These are phyloP conservation scores for Protobothrops mucrosquamatus DNA, from an alignment of 2,113 vertebrate genomes.

Conservation along the genomic window DNA sequence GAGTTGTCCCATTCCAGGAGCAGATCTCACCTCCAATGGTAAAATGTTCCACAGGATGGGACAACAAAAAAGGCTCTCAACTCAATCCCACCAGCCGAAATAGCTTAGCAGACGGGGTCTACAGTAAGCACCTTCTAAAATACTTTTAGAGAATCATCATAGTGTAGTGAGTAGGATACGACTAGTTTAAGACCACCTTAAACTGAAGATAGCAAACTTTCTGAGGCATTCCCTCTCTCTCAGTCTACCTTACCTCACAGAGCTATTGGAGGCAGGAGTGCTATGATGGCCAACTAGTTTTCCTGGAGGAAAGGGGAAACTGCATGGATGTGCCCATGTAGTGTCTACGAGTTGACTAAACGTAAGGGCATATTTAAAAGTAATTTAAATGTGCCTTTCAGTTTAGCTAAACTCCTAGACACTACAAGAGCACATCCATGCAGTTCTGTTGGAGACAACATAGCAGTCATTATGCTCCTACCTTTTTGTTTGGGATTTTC, in stretches of 20 bases:
- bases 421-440: neutral
- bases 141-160: neutral
- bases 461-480: neutral
- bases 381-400: neutral
- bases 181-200: neutral
- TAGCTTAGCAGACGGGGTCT: too few species aligned
- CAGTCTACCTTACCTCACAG: neutral
- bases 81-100: neutral
- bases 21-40: neutral
- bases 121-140: neutral
- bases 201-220: neutral
- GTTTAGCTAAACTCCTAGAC: neutral
- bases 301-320: neutral
- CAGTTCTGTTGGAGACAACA: neutral
- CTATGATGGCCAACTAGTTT: neutral
- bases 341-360: too few species aligned
- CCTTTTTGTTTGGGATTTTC: neutral
- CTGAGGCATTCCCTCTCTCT: neutral
- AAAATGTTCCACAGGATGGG: neutral
- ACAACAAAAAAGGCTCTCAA: neutral
- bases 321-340: neutral
- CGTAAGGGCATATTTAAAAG: neutral
- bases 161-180: neutral
- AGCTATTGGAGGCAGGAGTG: neutral
- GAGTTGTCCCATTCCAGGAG: neutral